A percentile compares a stretch with the other conserved stretches of the same genome.
These are phyloP conservation scores for Eonycteris spelaea DNA, from an alignment of 2,113 vertebrate genomes.

Conservation along the genomic window DNA sequence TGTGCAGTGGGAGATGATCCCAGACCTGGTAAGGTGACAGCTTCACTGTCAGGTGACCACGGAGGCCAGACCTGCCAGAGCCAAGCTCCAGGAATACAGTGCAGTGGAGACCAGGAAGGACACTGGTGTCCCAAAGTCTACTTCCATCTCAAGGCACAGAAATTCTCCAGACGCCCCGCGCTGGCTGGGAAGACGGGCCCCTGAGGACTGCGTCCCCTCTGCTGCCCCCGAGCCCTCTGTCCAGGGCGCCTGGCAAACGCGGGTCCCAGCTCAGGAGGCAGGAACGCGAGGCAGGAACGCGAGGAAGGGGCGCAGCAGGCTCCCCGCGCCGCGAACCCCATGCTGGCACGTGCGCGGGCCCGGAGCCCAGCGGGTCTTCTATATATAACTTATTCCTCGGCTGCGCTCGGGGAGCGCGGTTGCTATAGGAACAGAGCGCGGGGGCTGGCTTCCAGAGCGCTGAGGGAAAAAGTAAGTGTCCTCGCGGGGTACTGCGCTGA, in stretches of 20 bases:
- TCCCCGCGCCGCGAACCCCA: background rate
- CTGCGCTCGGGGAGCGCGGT: background rate
- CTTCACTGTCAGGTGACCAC: background rate
- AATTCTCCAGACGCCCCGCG: background rate
- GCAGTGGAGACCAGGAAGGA: background rate
- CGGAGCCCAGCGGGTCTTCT: conserved; percentile 56
- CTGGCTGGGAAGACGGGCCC: background rate
- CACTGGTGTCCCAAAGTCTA: background rate
- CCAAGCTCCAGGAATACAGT: background rate
- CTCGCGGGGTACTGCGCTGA: conserved; percentile 67
- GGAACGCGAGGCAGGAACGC: too few species aligned
- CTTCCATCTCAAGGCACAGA: background rate
- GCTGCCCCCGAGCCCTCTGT: background rate
- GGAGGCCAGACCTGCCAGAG: background rate
- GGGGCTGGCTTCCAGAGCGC: conserved; percentile 69
- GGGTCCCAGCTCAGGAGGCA: too few species aligned
- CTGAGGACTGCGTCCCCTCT: background rate
- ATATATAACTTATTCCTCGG: conserved; percentile 63
- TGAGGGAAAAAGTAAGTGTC: conserved; percentile 69
- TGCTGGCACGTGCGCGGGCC: conserved; percentile 74
- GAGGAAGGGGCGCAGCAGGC: too few species aligned
- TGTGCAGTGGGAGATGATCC: background rate
- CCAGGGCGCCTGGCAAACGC: too few species aligned
- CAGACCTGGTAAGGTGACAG: background rate
- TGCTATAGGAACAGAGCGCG: conserved; percentile 76